Conservation (phyloP, 2,113 vertebrate genomes). For the Tenrec ecaudatus region DNA sequence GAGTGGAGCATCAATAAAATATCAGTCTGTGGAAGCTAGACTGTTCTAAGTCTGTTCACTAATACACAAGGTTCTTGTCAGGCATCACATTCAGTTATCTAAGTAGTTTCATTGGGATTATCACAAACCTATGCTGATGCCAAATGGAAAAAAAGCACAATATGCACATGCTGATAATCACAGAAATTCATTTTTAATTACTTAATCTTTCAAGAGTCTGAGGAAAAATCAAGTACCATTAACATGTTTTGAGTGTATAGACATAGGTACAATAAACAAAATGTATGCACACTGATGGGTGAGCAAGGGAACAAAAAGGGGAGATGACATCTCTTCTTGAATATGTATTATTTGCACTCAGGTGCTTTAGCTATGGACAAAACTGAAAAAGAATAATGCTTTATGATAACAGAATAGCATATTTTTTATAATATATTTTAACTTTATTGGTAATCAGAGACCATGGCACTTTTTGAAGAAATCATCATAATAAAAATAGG, state of each 20-base stretch:
- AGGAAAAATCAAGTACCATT: not conserved
- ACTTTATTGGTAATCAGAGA: not conserved
- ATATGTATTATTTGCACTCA: not conserved
- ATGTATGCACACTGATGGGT: not conserved
- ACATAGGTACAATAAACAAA: not conserved
- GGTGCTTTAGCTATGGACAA: not conserved
- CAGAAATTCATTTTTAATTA: constrained; percentile 14
- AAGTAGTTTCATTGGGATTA: not conserved
- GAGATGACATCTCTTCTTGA: not conserved
- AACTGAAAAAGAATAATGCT: not conserved
- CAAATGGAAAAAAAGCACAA: not conserved
- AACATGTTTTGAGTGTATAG: not conserved
- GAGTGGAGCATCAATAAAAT: constrained; percentile 53
- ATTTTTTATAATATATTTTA: not conserved
- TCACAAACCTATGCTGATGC: not conserved
- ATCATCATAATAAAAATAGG: not conserved
- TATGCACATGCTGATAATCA: not conserved
- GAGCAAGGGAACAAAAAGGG: not conserved
- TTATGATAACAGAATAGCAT: not conserved
- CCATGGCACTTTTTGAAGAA: not conserved
- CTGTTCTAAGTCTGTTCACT: not conserved
- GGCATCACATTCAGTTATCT: not conserved
- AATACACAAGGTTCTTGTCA: constrained; percentile 5
- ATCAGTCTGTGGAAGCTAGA: constrained; percentile 46
- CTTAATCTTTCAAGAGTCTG: not conserved